A percentile compares a stretch with the other conserved stretches of the same genome.
Conservation (phyloP, 2,888 invertebrate species). For the Cephus rjabovi region DNA sequence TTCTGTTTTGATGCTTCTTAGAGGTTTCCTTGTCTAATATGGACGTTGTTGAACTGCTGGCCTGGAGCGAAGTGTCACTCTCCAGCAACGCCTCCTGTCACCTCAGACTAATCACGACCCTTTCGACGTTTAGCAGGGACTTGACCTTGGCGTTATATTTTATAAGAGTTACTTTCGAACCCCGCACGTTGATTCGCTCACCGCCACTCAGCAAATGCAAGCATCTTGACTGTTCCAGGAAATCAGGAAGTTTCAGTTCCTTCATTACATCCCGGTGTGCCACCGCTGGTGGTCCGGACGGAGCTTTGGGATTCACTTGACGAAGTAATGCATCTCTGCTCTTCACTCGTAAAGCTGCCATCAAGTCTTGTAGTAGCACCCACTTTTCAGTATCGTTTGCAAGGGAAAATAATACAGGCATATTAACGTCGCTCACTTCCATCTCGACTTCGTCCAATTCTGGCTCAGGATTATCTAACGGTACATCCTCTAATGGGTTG, state of each 20-base stretch:
- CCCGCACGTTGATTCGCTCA: constrained; percentile 82
- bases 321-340: constrained; percentile 83
- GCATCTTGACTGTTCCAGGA: constrained; percentile 83
- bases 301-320: constrained; percentile 72
- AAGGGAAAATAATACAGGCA: constrained; percentile 85
- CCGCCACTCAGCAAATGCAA: constrained; percentile 83
- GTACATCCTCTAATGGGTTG: constrained; percentile 72
- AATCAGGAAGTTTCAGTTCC: constrained; percentile 84
- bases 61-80: background rate
- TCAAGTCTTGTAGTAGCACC: constrained; percentile 84
- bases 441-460: constrained; percentile 78
- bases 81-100: constrained; percentile 65
- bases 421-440: constrained; percentile 82
- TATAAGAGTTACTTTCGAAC: constrained; percentile 84
- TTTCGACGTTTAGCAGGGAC: constrained; percentile 85
- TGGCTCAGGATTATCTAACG: constrained; percentile 61
- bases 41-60: constrained; percentile 34
- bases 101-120: constrained; percentile 74
- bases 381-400: constrained; percentile 75
- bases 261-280: constrained; percentile 68
- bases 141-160: constrained; percentile 87
- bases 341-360: constrained; percentile 81
- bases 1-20: constrained; percentile 29
- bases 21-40: constrained; percentile 31
- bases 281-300: constrained; percentile 71